Conservation (phyloP, 2,888 invertebrate species). For the Hirtodrosophila confusa region DNA sequence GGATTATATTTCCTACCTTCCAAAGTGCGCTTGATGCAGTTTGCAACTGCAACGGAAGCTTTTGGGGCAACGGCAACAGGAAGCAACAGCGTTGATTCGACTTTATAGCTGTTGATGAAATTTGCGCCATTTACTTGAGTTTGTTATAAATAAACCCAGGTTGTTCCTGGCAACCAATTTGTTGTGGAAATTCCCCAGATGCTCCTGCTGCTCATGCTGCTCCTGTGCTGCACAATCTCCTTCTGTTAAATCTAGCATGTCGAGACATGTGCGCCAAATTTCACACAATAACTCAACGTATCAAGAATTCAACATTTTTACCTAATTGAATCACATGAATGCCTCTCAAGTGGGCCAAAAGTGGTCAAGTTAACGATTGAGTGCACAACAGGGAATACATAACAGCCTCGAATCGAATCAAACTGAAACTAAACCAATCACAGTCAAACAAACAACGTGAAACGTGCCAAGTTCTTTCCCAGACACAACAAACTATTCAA, state of each 20-base stretch:
- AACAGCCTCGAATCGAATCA: constrained; percentile 17
- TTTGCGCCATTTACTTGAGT: constrained; percentile 48
- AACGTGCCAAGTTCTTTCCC: constrained; percentile 17
- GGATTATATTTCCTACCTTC: constrained; percentile 24
- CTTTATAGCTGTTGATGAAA: constrained; percentile 65
- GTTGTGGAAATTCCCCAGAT: constrained; percentile 28
- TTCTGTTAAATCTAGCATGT: constrained; percentile 25
- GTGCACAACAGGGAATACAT: constrained; percentile 46
- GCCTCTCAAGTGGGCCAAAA: constrained; percentile 40
- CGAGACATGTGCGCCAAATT: constrained; percentile 27
- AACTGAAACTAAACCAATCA: constrained; percentile 64
- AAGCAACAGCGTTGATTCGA: constrained; percentile 58
- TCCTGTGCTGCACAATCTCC: not conserved
- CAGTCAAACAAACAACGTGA: constrained; percentile 21
- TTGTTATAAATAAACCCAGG: constrained; percentile 49
- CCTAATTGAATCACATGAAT: constrained; percentile 61
- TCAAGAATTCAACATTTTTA: constrained; percentile 31
- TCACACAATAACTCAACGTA: constrained; percentile 33
- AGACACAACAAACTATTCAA: constrained; percentile 61
- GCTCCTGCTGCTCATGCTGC: constrained; percentile 4
- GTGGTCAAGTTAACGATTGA: constrained; percentile 42
- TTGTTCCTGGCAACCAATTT: constrained; percentile 43
- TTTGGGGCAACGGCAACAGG: constrained; percentile 29
- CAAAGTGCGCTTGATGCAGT: constrained; percentile 14
- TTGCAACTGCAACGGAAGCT: constrained; percentile 36